phyloP scores from a whole-genome alignment of 2,113 vertebrate genomes.

The Apus apus region DNA sequence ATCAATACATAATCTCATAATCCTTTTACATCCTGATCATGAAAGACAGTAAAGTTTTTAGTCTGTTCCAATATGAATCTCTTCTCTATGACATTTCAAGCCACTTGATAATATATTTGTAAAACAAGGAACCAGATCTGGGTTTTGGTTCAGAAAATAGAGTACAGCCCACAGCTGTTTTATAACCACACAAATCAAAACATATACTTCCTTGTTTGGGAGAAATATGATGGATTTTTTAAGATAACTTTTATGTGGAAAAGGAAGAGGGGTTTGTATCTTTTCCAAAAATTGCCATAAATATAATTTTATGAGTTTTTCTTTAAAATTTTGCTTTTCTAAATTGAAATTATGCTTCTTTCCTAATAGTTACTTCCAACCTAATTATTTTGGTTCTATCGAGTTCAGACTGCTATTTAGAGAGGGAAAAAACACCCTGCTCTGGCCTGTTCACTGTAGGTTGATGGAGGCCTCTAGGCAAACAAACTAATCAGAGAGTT shows the following conservation, averaged over 20 bases:
- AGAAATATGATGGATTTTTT: not conserved
- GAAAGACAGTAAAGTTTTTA: not conserved
- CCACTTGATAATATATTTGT: not conserved
- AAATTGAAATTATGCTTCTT: not conserved
- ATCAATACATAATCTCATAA: not conserved
- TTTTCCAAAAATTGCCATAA: not conserved
- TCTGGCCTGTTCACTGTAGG: not conserved
- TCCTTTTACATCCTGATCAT: not conserved
- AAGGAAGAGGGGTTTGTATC: not conserved
- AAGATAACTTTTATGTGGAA: not conserved
- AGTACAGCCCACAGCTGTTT: not conserved
- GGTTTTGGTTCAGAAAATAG: not conserved
- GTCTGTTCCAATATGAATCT: not conserved
- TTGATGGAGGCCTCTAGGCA: conserved; percentile 5
- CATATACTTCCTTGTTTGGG: not conserved
- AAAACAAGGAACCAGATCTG: not conserved
- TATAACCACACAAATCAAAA: not conserved
- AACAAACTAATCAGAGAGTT: not conserved
- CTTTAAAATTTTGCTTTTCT: not conserved
- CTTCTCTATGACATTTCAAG: not conserved
- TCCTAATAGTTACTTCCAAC: conserved; percentile 14
- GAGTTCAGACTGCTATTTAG: conserved; percentile 28
- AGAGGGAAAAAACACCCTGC: not conserved
- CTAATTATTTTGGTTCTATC: conserved; percentile 8
- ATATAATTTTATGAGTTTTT: not conserved